These are phyloP conservation scores for Azemiops feae DNA, from an alignment of 2,113 vertebrate genomes.

Conservation along the genomic window DNA sequence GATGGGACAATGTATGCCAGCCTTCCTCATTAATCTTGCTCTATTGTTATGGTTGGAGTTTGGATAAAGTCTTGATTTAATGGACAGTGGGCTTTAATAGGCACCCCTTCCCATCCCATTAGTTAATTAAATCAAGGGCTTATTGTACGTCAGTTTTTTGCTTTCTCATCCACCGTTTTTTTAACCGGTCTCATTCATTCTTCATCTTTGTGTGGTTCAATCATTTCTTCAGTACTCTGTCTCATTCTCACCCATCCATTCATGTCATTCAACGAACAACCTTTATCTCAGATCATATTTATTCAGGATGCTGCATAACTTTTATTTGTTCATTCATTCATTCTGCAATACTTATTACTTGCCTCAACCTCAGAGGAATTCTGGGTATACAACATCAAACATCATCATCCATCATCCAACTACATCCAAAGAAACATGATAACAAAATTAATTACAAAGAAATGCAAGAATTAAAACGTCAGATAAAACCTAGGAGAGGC, in stretches of 20 bases:
- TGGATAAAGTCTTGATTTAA: not conserved
- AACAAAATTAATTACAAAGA: not conserved
- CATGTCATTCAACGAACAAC: not conserved
- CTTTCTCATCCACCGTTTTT: not conserved
- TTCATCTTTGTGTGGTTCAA: not conserved
- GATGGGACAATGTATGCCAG: not conserved
- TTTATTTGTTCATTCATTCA: not conserved
- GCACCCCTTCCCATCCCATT: not conserved
- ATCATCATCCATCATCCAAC: not conserved
- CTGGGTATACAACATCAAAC: not conserved
- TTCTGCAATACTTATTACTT: not conserved
- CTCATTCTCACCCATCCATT: not conserved
- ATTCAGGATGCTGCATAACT: not conserved
- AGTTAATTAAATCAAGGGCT: too few relatives aligned
- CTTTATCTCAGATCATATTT: not conserved
- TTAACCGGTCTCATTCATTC: not conserved
- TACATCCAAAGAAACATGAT: not conserved
- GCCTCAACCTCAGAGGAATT: not conserved
- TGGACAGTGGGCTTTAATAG: not conserved
- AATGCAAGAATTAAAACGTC: not conserved
- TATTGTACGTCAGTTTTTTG: not conserved
- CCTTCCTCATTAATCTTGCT: not conserved
- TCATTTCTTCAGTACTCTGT: not conserved
- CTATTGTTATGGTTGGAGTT: not conserved
- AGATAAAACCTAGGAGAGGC: not conserved